These are phyloP conservation scores for Germaria angustata DNA, from an alignment of 2,888 invertebrate species.

Conservation along the genomic window DNA sequence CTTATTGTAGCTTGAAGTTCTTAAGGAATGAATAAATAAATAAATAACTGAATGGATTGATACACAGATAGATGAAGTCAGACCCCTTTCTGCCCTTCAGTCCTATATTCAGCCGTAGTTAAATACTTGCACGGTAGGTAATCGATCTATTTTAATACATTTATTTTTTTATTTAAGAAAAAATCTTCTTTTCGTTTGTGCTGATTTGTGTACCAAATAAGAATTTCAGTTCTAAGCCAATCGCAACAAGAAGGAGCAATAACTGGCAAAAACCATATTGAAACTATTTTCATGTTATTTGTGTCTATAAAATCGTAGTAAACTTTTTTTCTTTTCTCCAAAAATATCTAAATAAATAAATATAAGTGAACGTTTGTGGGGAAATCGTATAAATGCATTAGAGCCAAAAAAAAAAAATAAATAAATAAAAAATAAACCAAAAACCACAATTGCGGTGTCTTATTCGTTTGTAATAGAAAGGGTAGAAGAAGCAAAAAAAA, in stretches of 20 bases:
- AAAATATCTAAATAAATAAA: too few species aligned
- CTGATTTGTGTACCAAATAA: conserved; percentile 14
- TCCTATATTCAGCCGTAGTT: too few species aligned
- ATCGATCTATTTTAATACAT: conserved; percentile 9
- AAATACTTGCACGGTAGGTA: too few species aligned
- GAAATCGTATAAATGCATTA: conserved; percentile 33
- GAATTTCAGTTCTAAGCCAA: neutral
- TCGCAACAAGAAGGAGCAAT: neutral
- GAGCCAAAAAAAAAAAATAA: conserved; percentile 5
- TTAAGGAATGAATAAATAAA: conserved; percentile 3
- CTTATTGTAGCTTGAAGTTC: conserved; percentile 14
- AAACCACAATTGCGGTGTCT: conserved; percentile 45
- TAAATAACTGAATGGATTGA: conserved; percentile 10
- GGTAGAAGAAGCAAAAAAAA: neutral
- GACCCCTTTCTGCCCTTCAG: neutral
- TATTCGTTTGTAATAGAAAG: too few species aligned
- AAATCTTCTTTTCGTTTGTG: too few species aligned
- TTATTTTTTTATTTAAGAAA: too few species aligned
- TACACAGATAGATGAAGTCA: neutral
- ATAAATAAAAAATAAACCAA: too few species aligned
- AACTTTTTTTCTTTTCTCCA: neutral
- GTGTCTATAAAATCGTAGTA: conserved; percentile 6
- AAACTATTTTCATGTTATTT: conserved; percentile 6
- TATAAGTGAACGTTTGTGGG: neutral
- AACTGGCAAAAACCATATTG: neutral